Evolutionary conservation across 2,113 vertebrate genomes (phyloP).

Genomic region (Prionailurus bengalensis): DNA sequence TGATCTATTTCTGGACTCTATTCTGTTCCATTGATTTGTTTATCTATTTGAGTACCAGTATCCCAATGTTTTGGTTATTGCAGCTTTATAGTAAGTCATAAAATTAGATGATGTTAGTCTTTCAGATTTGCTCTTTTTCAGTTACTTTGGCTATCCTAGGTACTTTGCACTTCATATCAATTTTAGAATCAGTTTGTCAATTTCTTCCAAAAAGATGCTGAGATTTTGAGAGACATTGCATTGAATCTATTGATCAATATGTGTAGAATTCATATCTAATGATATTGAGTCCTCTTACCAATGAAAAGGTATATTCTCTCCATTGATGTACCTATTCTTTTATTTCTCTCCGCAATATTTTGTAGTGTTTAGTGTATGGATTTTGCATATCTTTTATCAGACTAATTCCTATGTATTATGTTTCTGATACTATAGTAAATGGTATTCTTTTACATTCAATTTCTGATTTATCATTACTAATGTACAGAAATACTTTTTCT

Average conservation of each 20-base stretch:
- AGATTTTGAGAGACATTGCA: constrained; percentile 3
- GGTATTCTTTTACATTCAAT: neutral
- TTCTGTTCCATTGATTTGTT: neutral
- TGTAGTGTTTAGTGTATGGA: constrained; percentile 14
- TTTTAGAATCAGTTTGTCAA: constrained; percentile 34
- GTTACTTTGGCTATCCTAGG: neutral
- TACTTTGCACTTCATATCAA: neutral
- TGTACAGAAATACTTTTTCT: neutral
- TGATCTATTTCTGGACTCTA: neutral
- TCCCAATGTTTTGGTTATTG: neutral
- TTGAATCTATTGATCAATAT: neutral
- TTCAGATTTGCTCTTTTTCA: constrained; percentile 17
- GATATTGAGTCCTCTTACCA: neutral
- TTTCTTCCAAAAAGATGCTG: neutral
- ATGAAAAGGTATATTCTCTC: constrained; percentile 6
- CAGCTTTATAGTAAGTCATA: neutral
- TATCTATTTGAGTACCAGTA: neutral
- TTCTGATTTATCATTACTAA: neutral
- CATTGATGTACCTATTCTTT: neutral
- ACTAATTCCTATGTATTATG: neutral
- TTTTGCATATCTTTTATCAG: constrained; percentile 13
- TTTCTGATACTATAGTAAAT: neutral
- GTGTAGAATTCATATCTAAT: constrained; percentile 6
- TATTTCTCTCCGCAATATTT: constrained; percentile 22
- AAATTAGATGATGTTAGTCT: neutral